Conservation (phyloP, 2,888 invertebrate genomes). For the Caenorhabditis virilis region DNA sequence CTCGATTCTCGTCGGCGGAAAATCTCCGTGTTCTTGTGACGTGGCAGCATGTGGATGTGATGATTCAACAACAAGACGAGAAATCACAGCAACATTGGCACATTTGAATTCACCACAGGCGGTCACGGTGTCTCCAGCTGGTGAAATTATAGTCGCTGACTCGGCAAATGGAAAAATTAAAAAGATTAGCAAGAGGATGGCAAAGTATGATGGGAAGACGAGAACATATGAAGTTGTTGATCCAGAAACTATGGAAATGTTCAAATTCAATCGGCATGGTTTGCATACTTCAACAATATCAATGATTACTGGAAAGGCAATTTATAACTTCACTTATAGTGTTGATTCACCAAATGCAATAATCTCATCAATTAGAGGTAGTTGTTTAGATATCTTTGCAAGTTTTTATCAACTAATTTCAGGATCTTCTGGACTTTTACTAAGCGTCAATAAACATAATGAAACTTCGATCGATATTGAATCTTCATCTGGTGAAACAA, state of each 20-base stretch:
- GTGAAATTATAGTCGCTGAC: slow-evolving; percentile 93
- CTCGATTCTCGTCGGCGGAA: slow-evolving; percentile 30
- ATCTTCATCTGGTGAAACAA: slow-evolving; percentile 31
- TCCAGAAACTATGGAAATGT: slow-evolving; percentile 54
- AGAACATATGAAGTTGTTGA: slow-evolving; percentile 89
- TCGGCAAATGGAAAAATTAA: slow-evolving; percentile 68
- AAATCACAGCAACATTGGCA: slow-evolving; percentile 35
- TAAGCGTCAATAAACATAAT: slow-evolving; percentile 69
- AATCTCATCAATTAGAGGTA: slow-evolving; percentile 73
- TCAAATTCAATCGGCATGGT: slow-evolving; percentile 77
- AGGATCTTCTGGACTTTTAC: slow-evolving; percentile 85
- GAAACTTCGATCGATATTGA: slow-evolving; percentile 32
- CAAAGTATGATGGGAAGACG: slow-evolving; percentile 65
- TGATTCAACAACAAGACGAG: slow-evolving; percentile 70
- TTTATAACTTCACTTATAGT: slow-evolving; percentile 93
- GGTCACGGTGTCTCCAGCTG: slow-evolving; percentile 90
- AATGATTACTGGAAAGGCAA: slow-evolving; percentile 85
- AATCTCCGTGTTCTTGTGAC: slow-evolving; percentile 44
- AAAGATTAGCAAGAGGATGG: slow-evolving; percentile 76
- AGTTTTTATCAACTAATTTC: slow-evolving; percentile 86
- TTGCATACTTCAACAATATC: slow-evolving; percentile 81
- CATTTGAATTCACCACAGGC: slow-evolving; percentile 70
- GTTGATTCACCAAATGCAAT: slow-evolving; percentile 90
- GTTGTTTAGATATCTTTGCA: too few species aligned
- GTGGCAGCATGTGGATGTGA: slow-evolving; percentile 70